phyloP scores from a whole-genome alignment of 2,888 invertebrate genomes.

The Euproctis similis region DNA sequence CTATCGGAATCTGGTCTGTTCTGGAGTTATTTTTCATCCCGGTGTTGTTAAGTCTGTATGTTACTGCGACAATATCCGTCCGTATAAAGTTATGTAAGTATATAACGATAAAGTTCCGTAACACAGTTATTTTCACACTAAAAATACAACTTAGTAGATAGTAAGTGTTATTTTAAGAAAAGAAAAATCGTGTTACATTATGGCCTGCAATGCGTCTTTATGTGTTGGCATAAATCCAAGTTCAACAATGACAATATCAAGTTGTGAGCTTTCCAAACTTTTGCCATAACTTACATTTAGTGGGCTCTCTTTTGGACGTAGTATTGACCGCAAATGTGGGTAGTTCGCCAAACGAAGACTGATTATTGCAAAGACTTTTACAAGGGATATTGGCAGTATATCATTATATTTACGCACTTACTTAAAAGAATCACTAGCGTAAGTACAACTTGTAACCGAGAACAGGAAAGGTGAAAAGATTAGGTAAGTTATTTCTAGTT shows the following conservation, averaged over 20 bases:
- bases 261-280: constrained; percentile 42
- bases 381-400: constrained; percentile 6
- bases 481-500: too few species aligned
- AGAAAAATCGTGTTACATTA: constrained; percentile 23
- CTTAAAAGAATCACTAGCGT: neutral
- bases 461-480: too few species aligned
- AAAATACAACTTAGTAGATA: too few species aligned
- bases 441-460: too few species aligned
- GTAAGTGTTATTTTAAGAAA: constrained; percentile 5
- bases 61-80: too few species aligned
- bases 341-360: constrained; percentile 14
- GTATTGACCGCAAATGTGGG: constrained; percentile 21
- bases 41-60: too few species aligned
- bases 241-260: constrained; percentile 50
- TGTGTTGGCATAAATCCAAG: constrained; percentile 56
- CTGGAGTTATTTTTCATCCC: too few species aligned
- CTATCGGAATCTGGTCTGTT: too few species aligned
- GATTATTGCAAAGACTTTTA: constrained; percentile 12
- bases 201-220: constrained; percentile 51
- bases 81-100: too few species aligned
- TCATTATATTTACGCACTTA: constrained; percentile 5
- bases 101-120: too few species aligned
- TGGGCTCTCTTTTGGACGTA: constrained; percentile 18
- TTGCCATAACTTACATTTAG: constrained; percentile 26
- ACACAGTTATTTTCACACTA: too few species aligned